A percentile compares a stretch with the other conserved stretches of the same genome.
Conservation (phyloP, 1,140 invertebrate species). For the Pararge aegeria region DNA sequence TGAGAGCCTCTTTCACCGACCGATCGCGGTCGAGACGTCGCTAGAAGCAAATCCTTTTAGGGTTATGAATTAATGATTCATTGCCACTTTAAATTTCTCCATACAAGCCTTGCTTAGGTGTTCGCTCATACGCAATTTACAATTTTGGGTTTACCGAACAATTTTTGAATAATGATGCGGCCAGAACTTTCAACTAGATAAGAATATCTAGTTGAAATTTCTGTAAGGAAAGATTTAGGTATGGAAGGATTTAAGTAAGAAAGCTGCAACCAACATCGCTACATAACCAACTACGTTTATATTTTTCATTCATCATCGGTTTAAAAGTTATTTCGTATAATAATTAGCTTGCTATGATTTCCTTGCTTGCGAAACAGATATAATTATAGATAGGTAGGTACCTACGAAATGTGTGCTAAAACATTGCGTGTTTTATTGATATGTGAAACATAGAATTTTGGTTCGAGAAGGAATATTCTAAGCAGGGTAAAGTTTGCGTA, state of each 20-base stretch:
- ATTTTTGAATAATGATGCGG: neutral
- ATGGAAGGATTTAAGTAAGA: neutral
- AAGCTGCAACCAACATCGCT: neutral
- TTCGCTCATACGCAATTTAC: neutral
- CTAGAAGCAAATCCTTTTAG: constrained; percentile 34
- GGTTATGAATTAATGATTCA: constrained; percentile 7
- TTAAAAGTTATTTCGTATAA: too few relatives aligned
- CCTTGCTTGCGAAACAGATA: too few relatives aligned
- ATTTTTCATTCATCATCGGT: too few relatives aligned
- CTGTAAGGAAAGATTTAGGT: neutral
- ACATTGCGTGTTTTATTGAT: too few relatives aligned
- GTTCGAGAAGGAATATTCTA: neutral
- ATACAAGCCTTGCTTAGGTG: neutral
- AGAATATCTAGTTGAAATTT: too few relatives aligned
- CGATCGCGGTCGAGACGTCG: constrained; percentile 64
- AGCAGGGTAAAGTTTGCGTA: too few relatives aligned
- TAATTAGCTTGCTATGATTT: too few relatives aligned
- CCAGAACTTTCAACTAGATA: too few relatives aligned
- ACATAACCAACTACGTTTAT: neutral
- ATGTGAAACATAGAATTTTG: too few relatives aligned
- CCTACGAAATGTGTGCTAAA: too few relatives aligned
- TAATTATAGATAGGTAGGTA: too few relatives aligned
- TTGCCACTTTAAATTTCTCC: constrained; percentile 4
- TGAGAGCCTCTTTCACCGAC: constrained; percentile 70
- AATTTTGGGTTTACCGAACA: neutral